Evolutionary conservation across 2,888 invertebrate genomes (phyloP).

Genomic region (Homarus gammarus): DNA sequence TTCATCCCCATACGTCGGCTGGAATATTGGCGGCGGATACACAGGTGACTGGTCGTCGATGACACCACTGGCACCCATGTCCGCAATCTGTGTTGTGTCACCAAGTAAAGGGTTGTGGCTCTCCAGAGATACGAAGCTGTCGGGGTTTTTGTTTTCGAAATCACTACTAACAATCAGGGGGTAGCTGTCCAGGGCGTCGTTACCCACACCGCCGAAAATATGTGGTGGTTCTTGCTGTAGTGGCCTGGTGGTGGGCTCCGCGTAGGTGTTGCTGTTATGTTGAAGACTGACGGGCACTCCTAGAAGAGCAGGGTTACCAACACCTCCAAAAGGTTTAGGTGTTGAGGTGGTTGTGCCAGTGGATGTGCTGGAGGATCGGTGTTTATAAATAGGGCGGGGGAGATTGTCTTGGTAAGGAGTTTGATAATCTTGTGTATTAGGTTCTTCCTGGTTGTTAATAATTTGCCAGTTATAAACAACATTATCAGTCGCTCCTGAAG

Average conservation of each 20-base stretch:
- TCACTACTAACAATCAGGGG: constrained; percentile 24
- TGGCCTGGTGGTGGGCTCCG: background rate
- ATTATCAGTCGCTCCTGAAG: background rate
- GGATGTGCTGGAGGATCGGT: background rate
- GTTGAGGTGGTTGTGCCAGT: background rate
- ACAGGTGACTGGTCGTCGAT: background rate
- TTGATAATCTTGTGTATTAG: background rate
- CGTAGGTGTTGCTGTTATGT: constrained; percentile 1
- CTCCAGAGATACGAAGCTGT: constrained; percentile 11
- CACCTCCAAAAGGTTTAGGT: constrained; percentile 13
- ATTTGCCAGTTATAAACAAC: background rate
- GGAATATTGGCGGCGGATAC: background rate
- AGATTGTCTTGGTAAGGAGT: background rate
- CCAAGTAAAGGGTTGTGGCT: constrained; percentile 24
- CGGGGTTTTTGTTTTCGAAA: background rate
- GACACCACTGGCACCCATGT: background rate
- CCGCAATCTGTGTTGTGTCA: no score
- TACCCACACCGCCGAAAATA: constrained; percentile 33
- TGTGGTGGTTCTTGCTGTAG: background rate
- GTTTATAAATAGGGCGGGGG: background rate
- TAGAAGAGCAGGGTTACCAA: constrained; percentile 41
- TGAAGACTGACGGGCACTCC: constrained; percentile 30
- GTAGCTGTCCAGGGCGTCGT: constrained; percentile 7
- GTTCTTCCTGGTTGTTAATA: background rate
- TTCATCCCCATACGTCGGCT: background rate